Percentiles rank a stretch among this genome's conserved stretches.
phyloP scores from a whole-genome alignment of 1,140 invertebrate genomes.

The Bombus confusus region DNA sequence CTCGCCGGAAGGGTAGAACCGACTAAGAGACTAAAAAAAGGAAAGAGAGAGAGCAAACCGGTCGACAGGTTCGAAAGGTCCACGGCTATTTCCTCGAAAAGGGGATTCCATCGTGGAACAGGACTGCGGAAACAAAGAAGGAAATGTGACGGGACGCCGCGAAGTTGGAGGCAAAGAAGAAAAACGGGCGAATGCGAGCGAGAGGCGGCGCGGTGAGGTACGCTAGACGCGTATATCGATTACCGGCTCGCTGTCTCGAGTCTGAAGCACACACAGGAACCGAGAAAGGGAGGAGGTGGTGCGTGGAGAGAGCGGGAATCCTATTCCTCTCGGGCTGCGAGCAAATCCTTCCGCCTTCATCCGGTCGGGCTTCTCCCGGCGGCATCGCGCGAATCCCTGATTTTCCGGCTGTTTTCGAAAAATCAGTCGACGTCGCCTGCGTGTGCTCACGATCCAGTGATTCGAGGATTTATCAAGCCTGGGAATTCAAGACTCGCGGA shows the following conservation, averaged over 20 bases:
- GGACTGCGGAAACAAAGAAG: slow-evolving; percentile 65
- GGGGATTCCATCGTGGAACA: slow-evolving; percentile 67
- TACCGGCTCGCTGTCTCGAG: slow-evolving; percentile 67
- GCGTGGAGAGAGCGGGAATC: slow-evolving; percentile 48
- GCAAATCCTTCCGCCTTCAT: slow-evolving; percentile 64
- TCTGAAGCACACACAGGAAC: slow-evolving; percentile 22
- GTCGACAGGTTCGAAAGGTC: slow-evolving; percentile 46
- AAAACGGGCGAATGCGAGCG: slow-evolving; percentile 37
- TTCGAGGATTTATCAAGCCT: slow-evolving; percentile 50
- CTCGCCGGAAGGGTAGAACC: slow-evolving; percentile 28
- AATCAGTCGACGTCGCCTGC: slow-evolving; percentile 24
- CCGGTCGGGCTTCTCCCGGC: slow-evolving; percentile 31
- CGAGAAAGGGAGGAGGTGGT: slow-evolving; percentile 35
- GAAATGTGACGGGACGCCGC: slow-evolving; percentile 61
- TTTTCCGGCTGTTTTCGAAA: slow-evolving; percentile 63
- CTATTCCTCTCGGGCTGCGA: slow-evolving; percentile 62
- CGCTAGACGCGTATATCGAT: slow-evolving; percentile 72
- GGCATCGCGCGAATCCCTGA: slow-evolving; percentile 53
- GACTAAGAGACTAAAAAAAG: not conserved
- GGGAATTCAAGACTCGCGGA: slow-evolving; percentile 10
- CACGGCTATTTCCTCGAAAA: slow-evolving; percentile 55
- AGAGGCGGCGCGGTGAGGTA: slow-evolving; percentile 39
- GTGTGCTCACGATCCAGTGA: slow-evolving; percentile 14
- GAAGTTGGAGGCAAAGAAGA: slow-evolving; percentile 45
- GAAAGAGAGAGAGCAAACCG: slow-evolving; percentile 27